A percentile compares a stretch with the other conserved stretches of the same genome.
phyloP scores from a whole-genome alignment of 1,140 invertebrate genomes.

The roundworm (Caenorhabditis elegans) region WBcel235 BX284606.5:8714001-8714500 shows the following conservation, averaged over 20 bases:
- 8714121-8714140: not conserved
- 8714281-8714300: too few species aligned
- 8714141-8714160: not conserved
- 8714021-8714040: constrained; percentile 11
- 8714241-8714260: constrained; percentile 21
- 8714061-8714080: not conserved
- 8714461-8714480: too few species aligned
- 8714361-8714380: too few species aligned
- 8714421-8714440: too few species aligned
- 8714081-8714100: not conserved
- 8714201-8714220: not conserved
- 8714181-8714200: not conserved
- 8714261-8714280: too few species aligned
- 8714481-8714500: too few species aligned
- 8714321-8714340: too few species aligned
- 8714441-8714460: too few species aligned
- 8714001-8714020: not conserved
- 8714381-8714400: too few species aligned
- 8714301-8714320: too few species aligned
- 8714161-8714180: constrained; percentile 8
- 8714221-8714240: not conserved
- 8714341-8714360: too few species aligned
- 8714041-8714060: not conserved
- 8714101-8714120: constrained; percentile 5
- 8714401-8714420: too few species aligned